Conservation (phyloP, 2,113 vertebrate species). For the Agelaius phoeniceus region DNA sequence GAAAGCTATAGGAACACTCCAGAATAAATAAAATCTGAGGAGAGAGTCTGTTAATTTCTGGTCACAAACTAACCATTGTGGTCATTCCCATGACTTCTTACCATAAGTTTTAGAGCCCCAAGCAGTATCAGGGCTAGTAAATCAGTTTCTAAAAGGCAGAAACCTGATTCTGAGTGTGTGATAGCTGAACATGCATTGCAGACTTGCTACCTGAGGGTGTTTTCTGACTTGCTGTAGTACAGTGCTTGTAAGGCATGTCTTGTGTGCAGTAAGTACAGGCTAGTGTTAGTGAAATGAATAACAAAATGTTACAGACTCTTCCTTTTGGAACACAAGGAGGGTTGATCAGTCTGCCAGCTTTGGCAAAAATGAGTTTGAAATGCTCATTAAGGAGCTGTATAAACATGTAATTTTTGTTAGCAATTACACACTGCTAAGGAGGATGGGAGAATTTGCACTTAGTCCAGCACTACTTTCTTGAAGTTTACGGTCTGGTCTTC, state of each 20-base stretch:
- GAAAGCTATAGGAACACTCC: neutral
- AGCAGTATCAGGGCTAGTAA: neutral
- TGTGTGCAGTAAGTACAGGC: neutral
- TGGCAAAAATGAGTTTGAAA: neutral
- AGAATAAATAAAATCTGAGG: neutral
- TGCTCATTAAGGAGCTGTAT: neutral
- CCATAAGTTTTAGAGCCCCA: neutral
- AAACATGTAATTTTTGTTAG: neutral
- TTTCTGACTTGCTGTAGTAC: neutral
- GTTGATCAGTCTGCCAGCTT: neutral
- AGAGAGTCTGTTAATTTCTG: neutral
- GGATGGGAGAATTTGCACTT: neutral
- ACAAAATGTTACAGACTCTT: neutral
- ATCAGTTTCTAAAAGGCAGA: neutral
- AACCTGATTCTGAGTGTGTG: neutral
- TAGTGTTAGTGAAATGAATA: neutral
- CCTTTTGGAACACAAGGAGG: neutral
- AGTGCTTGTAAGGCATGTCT: neutral
- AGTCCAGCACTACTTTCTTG: accelerated
- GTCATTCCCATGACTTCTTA: neutral
- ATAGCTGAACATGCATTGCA: neutral
- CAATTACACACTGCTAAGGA: neutral
- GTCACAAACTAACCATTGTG: neutral
- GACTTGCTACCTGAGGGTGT: neutral
- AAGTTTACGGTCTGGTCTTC: neutral